These are phyloP conservation scores for Nycticryphes semicollaris DNA, from an alignment of 2,113 vertebrate genomes.

Conservation along the genomic window DNA sequence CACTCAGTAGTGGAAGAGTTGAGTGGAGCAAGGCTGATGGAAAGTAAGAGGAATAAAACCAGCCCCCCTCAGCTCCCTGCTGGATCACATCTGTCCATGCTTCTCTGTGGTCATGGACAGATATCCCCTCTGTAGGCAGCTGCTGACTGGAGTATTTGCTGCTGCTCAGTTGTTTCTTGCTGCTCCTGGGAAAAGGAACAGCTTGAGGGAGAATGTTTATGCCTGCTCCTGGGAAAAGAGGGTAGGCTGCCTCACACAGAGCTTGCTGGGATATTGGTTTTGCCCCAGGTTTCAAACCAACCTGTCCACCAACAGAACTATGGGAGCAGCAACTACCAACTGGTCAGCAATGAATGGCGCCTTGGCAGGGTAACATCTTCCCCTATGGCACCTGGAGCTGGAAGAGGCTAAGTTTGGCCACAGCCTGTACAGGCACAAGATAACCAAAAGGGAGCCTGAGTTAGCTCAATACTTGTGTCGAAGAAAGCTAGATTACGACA, in stretches of 20 bases:
- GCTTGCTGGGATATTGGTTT: background rate
- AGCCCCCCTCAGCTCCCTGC: background rate
- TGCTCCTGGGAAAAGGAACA: background rate
- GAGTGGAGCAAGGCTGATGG: background rate
- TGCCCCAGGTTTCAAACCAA: background rate
- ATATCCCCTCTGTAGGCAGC: background rate
- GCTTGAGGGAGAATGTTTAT: background rate
- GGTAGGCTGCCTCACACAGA: background rate
- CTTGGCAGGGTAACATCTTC: background rate
- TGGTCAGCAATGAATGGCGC: background rate
- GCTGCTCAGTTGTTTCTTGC: background rate
- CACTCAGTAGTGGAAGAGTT: background rate
- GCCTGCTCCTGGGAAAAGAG: background rate
- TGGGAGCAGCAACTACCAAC: background rate
- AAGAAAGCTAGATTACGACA: background rate
- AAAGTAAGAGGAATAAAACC: background rate
- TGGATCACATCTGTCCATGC: background rate
- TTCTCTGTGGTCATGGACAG: background rate
- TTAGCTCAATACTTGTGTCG: background rate
- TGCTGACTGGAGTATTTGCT: background rate
- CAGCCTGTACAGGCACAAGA: background rate
- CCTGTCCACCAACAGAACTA: accelerated
- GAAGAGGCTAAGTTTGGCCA: background rate
- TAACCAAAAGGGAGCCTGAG: background rate
- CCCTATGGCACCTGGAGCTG: background rate